These are phyloP conservation scores for Drosophila fuyamai DNA, from an alignment of 1,140 invertebrate species.

Conservation along the genomic window DNA sequence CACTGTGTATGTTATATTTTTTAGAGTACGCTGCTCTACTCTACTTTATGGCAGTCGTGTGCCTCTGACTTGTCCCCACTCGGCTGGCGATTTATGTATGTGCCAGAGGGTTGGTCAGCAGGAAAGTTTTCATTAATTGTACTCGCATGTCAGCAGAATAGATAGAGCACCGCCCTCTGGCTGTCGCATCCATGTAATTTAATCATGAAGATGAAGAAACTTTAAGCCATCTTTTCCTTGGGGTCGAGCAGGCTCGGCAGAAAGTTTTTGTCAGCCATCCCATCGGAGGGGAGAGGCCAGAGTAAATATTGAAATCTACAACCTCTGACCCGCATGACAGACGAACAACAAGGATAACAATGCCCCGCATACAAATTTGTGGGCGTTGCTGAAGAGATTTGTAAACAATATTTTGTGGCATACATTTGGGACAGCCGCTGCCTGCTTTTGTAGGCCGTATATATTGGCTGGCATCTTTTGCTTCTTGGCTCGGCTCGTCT, in stretches of 20 bases:
- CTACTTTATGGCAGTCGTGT: slow-evolving; percentile 67
- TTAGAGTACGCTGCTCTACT: slow-evolving; percentile 19
- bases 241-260: slow-evolving; percentile 39
- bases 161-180: slow-evolving; percentile 16
- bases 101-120: slow-evolving; percentile 31
- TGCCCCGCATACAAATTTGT: slow-evolving; percentile 78
- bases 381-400: slow-evolving; percentile 81
- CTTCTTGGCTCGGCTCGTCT: slow-evolving; percentile 38
- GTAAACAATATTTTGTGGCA: slow-evolving; percentile 82
- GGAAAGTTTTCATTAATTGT: slow-evolving; percentile 64
- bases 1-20: slow-evolving; percentile 7
- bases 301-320: slow-evolving; percentile 79
- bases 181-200: slow-evolving; percentile 68
- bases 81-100: slow-evolving; percentile 69
- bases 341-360: slow-evolving; percentile 66
- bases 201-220: slow-evolving; percentile 70
- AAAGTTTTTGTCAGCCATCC: slow-evolving; percentile 43
- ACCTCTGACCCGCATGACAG: slow-evolving; percentile 68
- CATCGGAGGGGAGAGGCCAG: slow-evolving; percentile 16
- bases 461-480: slow-evolving; percentile 43
- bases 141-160: slow-evolving; percentile 59
- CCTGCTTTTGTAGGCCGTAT: slow-evolving; percentile 9
- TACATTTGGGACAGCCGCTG: slow-evolving; percentile 65
- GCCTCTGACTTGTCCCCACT: slow-evolving; percentile 41
- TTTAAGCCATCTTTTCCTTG: slow-evolving; percentile 62